A percentile compares a stretch with the other conserved stretches of the same genome.
These are phyloP conservation scores for Horisme vitalbata DNA, from an alignment of 2,888 invertebrate genomes.

Conservation along the genomic window DNA sequence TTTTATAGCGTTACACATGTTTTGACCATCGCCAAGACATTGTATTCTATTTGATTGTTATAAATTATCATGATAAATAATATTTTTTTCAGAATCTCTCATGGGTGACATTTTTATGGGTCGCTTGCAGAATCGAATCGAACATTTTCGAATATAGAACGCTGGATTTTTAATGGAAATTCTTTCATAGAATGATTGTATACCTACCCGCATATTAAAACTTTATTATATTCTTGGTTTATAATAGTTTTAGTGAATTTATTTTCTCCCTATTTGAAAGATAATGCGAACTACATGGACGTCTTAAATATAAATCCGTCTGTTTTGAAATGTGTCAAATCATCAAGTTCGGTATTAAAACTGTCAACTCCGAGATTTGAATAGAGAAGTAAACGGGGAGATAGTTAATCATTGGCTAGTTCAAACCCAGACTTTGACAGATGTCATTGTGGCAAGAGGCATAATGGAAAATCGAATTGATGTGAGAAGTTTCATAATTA, in stretches of 20 bases:
- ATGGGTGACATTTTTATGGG: conserved; percentile 30
- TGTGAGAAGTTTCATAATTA: conserved; percentile 15
- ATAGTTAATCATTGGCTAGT: conserved; percentile 25
- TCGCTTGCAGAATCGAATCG: conserved; percentile 28
- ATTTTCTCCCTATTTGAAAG: conserved; percentile 4
- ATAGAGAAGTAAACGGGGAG: conserved; percentile 21
- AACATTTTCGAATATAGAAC: conserved; percentile 31
- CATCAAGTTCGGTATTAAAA: conserved; percentile 28
- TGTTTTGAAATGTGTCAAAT: conserved; percentile 35
- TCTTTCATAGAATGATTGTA: conserved; percentile 9
- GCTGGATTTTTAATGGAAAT: conserved; percentile 12
- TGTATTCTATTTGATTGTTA: conserved; percentile 47
- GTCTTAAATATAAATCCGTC: conserved; percentile 26
- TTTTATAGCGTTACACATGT: conserved; percentile 35
- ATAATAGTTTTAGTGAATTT: neutral
- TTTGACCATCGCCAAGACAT: conserved; percentile 38
- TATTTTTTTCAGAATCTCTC: conserved; percentile 25
- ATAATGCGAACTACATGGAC: neutral
- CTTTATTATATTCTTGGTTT: too few relatives aligned
- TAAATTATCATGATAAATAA: conserved; percentile 44
- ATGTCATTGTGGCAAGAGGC: conserved; percentile 5
- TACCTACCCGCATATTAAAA: too few relatives aligned
- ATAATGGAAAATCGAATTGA: conserved; percentile 16
- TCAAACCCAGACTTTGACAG: conserved; percentile 15
- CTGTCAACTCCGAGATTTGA: conserved; percentile 32